phyloP scores from a whole-genome alignment of 2,797 vertebrate species.

The Rhinatrema bivittatum region DNA sequence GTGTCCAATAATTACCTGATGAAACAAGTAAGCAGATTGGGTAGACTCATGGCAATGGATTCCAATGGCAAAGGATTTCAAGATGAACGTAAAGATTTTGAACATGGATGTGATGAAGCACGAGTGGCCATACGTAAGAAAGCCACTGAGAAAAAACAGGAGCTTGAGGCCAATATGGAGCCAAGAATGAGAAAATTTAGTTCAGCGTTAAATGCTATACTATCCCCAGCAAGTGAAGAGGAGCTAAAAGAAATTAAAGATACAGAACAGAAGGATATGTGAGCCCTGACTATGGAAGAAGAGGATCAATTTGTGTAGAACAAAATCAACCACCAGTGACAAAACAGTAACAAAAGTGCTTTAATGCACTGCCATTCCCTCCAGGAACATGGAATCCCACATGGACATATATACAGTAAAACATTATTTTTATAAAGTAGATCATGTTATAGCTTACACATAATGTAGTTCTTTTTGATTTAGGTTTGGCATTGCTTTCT shows the following conservation, averaged over 20 bases:
- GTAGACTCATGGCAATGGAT: conserved; percentile 2
- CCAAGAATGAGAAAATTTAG: not conserved
- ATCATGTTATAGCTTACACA: no score
- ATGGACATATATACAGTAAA: no score
- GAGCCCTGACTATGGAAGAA: no score
- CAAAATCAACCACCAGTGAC: no score
- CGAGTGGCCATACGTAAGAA: not conserved
- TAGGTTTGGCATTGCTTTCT: no score
- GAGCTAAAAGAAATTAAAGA: not conserved
- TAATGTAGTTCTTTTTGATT: no score
- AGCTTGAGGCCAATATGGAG: conserved; percentile 1
- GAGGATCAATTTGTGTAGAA: no score
- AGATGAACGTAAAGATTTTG: not conserved
- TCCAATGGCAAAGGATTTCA: not conserved
- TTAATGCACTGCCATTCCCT: no score
- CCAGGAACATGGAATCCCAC: no score
- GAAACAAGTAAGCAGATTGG: conserved; percentile 1
- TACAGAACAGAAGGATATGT: not conserved
- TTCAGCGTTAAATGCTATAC: not conserved
- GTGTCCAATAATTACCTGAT: conserved; percentile 9
- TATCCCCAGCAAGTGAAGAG: not conserved
- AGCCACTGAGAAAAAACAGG: conserved; percentile 1
- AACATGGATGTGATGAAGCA: not conserved
- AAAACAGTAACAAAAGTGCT: no score
- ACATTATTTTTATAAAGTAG: no score